Percentiles rank a stretch among this genome's conserved stretches.
phyloP scores from a whole-genome alignment of 1,140 invertebrate genomes.

The Trichomalopsis sarcophagae region DNA sequence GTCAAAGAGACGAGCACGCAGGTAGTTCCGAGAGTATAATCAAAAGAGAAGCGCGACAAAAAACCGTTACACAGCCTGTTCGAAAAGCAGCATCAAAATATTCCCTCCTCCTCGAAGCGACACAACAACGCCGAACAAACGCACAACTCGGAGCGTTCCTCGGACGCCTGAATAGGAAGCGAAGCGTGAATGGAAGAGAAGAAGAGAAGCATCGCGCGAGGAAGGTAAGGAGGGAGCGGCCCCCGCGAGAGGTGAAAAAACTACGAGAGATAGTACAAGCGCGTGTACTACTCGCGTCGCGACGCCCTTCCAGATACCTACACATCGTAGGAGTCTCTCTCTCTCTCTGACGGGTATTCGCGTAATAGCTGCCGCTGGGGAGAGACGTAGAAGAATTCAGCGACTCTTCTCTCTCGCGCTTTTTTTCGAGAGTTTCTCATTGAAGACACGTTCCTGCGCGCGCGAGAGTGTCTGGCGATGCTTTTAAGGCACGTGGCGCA shows the following conservation, averaged over 20 bases:
- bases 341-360: neutral
- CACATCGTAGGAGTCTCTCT: too few species aligned
- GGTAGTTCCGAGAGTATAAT: too few species aligned
- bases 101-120: neutral
- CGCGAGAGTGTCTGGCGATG: neutral
- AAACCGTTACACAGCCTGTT: too few species aligned
- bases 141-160: neutral
- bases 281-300: neutral
- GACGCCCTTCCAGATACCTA: neutral
- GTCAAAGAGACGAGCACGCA: too few species aligned
- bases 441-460: neutral
- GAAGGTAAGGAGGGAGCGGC: neutral
- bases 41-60: too few species aligned
- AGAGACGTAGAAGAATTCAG: neutral
- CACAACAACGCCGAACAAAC: neutral
- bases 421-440: neutral
- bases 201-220: neutral
- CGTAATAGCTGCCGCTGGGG: neutral
- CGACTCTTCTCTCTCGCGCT: neutral
- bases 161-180: neutral
- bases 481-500: conserved; percentile 13
- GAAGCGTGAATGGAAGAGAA: neutral
- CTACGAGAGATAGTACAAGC: conserved; percentile 16
- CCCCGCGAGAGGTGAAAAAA: neutral
- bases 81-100: neutral